A percentile compares a stretch with the other conserved stretches of the same genome.
Evolutionary conservation across 2,797 vertebrate species (phyloP).

Genomic region (Myripristis murdjan): DNA sequence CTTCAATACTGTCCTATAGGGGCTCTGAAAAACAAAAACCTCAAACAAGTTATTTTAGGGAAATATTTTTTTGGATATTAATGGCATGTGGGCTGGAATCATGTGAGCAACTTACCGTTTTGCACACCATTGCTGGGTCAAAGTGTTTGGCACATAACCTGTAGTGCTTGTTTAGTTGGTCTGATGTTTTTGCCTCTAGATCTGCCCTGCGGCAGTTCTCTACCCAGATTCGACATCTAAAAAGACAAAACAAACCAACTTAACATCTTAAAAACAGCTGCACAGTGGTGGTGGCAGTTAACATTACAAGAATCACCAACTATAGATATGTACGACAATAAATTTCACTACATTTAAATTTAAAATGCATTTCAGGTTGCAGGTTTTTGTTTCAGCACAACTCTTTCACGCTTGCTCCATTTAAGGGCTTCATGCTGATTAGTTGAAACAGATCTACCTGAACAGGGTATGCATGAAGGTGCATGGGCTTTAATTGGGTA

Average conservation of each 20-base stretch:
- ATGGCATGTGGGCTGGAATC: rapidly evolving
- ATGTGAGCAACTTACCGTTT: slow-evolving; percentile 89
- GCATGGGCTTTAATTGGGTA: too few relatives aligned
- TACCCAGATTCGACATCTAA: slow-evolving; percentile 97
- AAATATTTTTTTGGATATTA: background rate
- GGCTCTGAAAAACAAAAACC: slow-evolving; percentile 88
- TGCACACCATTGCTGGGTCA: slow-evolving; percentile 97
- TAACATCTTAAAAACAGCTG: background rate
- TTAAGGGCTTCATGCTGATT: too few relatives aligned
- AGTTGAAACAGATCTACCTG: too few relatives aligned
- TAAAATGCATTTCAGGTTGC: background rate
- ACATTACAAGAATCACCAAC: background rate
- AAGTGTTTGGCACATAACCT: slow-evolving; percentile 98
- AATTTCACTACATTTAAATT: background rate
- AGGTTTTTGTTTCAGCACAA: too few relatives aligned
- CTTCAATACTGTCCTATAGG: slow-evolving; percentile 95
- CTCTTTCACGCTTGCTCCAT: too few relatives aligned
- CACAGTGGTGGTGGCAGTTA: too few relatives aligned
- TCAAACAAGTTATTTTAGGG: background rate
- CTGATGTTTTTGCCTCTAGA: slow-evolving; percentile 96
- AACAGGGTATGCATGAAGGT: too few relatives aligned
- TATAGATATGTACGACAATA: background rate
- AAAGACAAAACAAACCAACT: slow-evolving; percentile 21
- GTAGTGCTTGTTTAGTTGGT: slow-evolving; percentile 98
- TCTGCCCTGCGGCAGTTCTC: slow-evolving; percentile 98